These are phyloP conservation scores for Siniperca undulata DNA, from an alignment of 2,797 vertebrate species.

Conservation along the genomic window DNA sequence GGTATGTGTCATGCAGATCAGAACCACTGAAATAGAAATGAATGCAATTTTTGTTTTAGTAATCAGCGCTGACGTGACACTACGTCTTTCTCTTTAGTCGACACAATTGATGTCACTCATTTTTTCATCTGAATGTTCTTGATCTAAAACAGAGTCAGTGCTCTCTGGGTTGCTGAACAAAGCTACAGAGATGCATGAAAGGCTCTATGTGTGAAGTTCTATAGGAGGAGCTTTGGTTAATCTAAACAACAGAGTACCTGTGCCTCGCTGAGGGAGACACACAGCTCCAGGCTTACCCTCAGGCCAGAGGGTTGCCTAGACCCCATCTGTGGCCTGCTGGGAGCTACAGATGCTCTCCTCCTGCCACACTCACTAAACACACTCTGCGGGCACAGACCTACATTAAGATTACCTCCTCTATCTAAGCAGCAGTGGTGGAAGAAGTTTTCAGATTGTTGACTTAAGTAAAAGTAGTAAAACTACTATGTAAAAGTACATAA, in stretches of 20 bases:
- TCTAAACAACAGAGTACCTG: conserved; percentile 50
- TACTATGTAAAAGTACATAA: background rate
- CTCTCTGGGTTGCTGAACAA: conserved; percentile 36
- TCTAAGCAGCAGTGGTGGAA: background rate
- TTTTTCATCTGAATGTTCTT: conserved; percentile 38
- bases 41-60: conserved; percentile 62
- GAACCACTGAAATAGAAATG: conserved; percentile 71
- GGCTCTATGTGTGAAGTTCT: conserved; percentile 32
- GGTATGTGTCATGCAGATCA: conserved; percentile 63
- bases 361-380: conserved; percentile 39
- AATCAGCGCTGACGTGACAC: conserved; percentile 60
- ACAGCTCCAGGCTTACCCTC: conserved; percentile 67
- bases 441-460: background rate
- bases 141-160: conserved; percentile 51
- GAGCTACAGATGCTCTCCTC: conserved; percentile 43
- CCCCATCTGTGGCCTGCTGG: conserved; percentile 54
- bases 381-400: conserved; percentile 17
- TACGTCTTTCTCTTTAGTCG: conserved; percentile 47
- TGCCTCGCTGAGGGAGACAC: conserved; percentile 57
- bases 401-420: background rate
- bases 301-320: conserved; percentile 56
- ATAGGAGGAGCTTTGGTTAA: conserved; percentile 49
- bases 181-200: conserved; percentile 31
- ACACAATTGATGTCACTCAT: conserved; percentile 36
- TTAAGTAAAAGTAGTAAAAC: background rate